phyloP scores from a whole-genome alignment of 2,113 vertebrate genomes.

The Forbesichthys agassizii region DNA sequence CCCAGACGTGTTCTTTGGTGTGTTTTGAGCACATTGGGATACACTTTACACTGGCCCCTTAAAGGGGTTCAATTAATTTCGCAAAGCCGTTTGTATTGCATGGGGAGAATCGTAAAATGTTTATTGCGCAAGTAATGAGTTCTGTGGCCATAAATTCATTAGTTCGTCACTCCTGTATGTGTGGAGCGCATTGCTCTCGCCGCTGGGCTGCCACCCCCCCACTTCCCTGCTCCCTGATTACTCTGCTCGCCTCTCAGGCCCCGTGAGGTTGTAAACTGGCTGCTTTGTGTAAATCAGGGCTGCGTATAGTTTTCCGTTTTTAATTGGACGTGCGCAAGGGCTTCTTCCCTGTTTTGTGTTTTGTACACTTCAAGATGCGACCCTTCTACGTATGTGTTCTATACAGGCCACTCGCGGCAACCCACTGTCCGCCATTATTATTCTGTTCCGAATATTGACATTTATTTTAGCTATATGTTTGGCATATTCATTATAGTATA shows the following conservation, averaged over 20 bases:
- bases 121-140: slow-evolving; percentile 84
- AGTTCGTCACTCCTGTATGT: slow-evolving; percentile 66
- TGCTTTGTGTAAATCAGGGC: slow-evolving; percentile 68
- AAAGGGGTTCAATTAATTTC: slow-evolving; percentile 87
- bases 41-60: slow-evolving; percentile 71
- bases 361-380: not conserved
- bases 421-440: no score
- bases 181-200: slow-evolving; percentile 61
- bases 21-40: slow-evolving; percentile 33
- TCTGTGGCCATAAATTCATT: slow-evolving; percentile 77
- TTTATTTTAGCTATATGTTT: no score
- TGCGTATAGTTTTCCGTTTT: slow-evolving; percentile 48
- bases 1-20: not conserved
- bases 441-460: no score
- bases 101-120: slow-evolving; percentile 94
- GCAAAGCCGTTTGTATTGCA: slow-evolving; percentile 85
- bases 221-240: slow-evolving; percentile 53
- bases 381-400: not conserved
- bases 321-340: slow-evolving; percentile 62
- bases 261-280: slow-evolving; percentile 68
- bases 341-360: slow-evolving; percentile 22
- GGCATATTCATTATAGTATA: no score
- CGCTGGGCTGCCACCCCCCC: slow-evolving; percentile 11
- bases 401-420: not conserved
- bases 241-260: slow-evolving; percentile 63